phyloP scores from a whole-genome alignment of 2,888 invertebrate genomes.

The Choristoneura rosaceana region DNA sequence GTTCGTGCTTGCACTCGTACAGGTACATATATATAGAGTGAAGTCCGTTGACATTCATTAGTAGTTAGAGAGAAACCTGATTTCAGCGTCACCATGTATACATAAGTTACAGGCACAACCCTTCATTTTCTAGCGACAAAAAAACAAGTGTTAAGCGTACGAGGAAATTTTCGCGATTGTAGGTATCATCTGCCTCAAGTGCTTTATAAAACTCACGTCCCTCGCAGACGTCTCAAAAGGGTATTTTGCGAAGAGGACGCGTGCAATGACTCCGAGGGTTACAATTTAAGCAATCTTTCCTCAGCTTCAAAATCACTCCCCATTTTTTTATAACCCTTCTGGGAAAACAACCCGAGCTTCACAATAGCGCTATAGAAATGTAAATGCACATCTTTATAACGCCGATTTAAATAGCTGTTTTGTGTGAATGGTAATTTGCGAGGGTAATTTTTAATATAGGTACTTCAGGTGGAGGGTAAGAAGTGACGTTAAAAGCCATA shows the following conservation, averaged over 20 bases:
- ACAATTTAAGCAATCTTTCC: slow-evolving; percentile 59
- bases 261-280: slow-evolving; percentile 63
- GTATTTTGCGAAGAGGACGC: slow-evolving; percentile 72
- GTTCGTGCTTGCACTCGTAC: neutral
- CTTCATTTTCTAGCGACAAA: neutral
- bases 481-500: slow-evolving; percentile 50
- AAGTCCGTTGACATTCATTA: neutral
- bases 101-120: neutral
- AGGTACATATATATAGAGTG: neutral
- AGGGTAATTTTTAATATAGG: slow-evolving; percentile 43
- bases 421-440: slow-evolving; percentile 38
- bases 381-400: slow-evolving; percentile 31
- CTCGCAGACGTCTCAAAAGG: slow-evolving; percentile 76
- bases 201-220: slow-evolving; percentile 56
- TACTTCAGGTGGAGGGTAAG: neutral
- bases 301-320: slow-evolving; percentile 65
- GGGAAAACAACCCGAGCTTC: slow-evolving; percentile 45
- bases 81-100: neutral
- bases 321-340: slow-evolving; percentile 59
- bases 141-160: slow-evolving; percentile 10
- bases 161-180: slow-evolving; percentile 32
- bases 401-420: slow-evolving; percentile 34
- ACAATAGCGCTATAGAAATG: slow-evolving; percentile 44
- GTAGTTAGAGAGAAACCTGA: neutral
- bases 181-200: slow-evolving; percentile 56